Evolutionary conservation across 2,888 invertebrate species (phyloP), one percentile per base, ranked within the genome.

Genomic region (Trisateles emortualis): DNA sequence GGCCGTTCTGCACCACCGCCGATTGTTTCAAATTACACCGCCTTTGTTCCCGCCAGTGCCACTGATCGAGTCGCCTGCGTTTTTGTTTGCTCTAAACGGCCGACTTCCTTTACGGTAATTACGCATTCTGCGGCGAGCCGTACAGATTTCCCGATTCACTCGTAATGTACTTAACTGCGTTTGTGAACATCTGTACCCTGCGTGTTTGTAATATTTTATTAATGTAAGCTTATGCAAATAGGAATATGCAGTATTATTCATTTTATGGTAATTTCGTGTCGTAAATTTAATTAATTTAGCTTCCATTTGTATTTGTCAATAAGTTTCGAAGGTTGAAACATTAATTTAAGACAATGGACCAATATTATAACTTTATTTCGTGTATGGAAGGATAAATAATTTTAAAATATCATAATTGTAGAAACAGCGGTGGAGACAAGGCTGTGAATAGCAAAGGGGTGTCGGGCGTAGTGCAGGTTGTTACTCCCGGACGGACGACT

Each of bases 21-120:
- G 90, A 92, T 92, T 92, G 92, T 92, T 92, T 92, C 92, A 88
- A 91, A 91, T 91, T 92, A 90, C 90, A 85, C 85, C 83, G 90
- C 85, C 90, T 91, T 92, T 92, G 91, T 91, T 89, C 87, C 87
- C 86, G 86, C 86, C 86, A 84, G 87, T 86, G 90, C 86, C 86
- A 84, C 88, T 86, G 90, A 91, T 91, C 89, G 88, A 88, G 83
- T 89, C 86, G 86, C 87, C 84, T 75, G 79, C 83, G 84, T 90
- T 91, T 91, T 92, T 90, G 92, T 91, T 90, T 87, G 84, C 83
- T 82, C 84, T 84, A 86, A 88, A 87, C 88, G 87, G 86, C 81
- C 84, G 79, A 86, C 90, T 90, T 92, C 89, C 89, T 88, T 90
- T 84, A 87, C 88, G 87, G 87, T 90, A 89, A 92, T 92, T 91